Base-by-base conservation (phyloP, 2,113 vertebrate species). In the Rhabdornis inornatus region DNA sequence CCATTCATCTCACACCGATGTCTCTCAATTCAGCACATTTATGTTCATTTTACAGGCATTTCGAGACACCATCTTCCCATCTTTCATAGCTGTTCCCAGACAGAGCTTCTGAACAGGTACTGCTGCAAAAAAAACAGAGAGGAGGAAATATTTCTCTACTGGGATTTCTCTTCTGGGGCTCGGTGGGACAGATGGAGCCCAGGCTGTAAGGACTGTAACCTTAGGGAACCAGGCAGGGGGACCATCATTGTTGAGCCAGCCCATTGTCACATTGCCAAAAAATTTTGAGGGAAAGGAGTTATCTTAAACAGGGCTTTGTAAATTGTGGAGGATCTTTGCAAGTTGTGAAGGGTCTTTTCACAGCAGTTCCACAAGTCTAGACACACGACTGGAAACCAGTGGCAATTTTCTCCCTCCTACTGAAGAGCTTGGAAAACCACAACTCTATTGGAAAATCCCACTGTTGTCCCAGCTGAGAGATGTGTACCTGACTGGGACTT, bases 401-500 rank as follows among this genome's bases (percentile, higher is more conserved):
- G 20, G 40, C 30, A 63, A n/a, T 47, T 78, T 35, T 9, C 44
- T 65, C 39, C 24, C 28, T 53, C 27, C 11, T 55, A 3, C 30
- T 19, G 24, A 79, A 44, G 4, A 57, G 25, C 25, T 13, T 65
- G 66, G 74, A 61, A 72, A 79, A 33, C 14, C 65, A 19, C 44
- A 70, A 9, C 15, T 61, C 4, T 27, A 3, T 3, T 44, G 60
- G 69, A 61, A 84, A 81, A 56, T 6, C 35, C 60, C 6, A 2
- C 17, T 40, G 9, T 31, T 35, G 11, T 52, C 44, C 39, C n/a
- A 42, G 60, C 23, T 19, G 56, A 33, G 39, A 24, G 75, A 15
- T 42, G 40, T 42, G 40, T 98, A 98, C 98, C 98, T 97, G 98
- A 98, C 64, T 97, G 98, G 85, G 96, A 96, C 95, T 97, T 98